Evolutionary conservation across 2,797 vertebrate species (phyloP).

Genomic region (Takifugu rubripes): DNA sequence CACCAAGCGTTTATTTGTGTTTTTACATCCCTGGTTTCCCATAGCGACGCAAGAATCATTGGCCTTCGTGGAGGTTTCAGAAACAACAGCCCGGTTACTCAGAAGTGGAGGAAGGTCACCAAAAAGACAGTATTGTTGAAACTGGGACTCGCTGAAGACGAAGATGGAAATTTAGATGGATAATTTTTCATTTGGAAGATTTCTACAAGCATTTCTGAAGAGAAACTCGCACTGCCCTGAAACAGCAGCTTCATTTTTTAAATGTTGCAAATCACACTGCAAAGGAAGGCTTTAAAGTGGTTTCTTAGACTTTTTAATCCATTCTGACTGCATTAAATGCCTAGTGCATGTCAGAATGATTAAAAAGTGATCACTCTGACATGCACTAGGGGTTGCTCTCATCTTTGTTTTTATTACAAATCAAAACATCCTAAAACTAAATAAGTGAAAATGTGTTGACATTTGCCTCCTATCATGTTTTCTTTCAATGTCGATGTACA

Average conservation of each 20-base stretch:
- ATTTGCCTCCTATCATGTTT: too few species aligned
- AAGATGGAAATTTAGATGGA: conserved; percentile 33
- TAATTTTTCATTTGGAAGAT: conserved; percentile 12
- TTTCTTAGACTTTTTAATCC: background rate
- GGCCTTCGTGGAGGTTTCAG: conserved; percentile 86
- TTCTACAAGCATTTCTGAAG: conserved; percentile 14
- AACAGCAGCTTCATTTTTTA: conserved; percentile 3
- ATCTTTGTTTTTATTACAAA: too few species aligned
- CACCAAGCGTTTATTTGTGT: background rate
- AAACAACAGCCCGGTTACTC: conserved; percentile 79
- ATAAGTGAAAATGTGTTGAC: too few species aligned
- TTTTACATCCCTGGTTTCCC: conserved; percentile 1
- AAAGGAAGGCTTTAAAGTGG: background rate
- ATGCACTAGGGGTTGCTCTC: too few species aligned
- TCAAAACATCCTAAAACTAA: too few species aligned
- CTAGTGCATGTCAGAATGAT: conserved; percentile 8
- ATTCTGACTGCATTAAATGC: conserved; percentile 15
- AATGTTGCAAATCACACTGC: background rate
- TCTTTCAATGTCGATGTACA: too few species aligned
- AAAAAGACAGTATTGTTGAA: conserved; percentile 84
- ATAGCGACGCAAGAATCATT: conserved; percentile 79
- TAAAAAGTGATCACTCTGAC: background rate
- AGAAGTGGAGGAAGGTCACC: conserved; percentile 81
- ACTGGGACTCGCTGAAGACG: conserved; percentile 78
- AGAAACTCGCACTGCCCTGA: conserved; percentile 1